These are phyloP conservation scores for Adelphocoris suturalis DNA, from an alignment of 2,888 invertebrate species.

Conservation along the genomic window DNA sequence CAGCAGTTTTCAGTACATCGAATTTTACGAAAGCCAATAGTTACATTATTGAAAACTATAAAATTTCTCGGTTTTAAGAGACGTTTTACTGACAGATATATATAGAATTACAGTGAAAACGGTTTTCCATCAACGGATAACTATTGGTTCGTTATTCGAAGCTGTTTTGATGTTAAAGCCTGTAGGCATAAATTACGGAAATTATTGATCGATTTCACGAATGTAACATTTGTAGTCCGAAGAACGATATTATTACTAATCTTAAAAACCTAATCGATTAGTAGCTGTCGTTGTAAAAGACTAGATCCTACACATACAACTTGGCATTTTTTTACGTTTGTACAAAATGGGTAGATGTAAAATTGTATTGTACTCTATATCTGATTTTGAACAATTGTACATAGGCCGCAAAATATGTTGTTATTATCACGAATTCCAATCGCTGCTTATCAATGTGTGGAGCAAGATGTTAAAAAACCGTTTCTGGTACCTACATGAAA, in stretches of 20 bases:
- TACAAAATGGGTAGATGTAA: background rate
- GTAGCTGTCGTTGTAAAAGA: background rate
- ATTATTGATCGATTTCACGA: background rate
- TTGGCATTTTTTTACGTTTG: constrained; percentile 28
- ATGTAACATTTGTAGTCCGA: background rate
- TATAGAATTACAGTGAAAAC: no score
- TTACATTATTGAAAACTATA: no score
- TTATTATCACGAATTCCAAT: background rate
- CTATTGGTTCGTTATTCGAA: background rate
- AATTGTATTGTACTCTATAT: background rate
- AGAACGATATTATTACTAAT: background rate
- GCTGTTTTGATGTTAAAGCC: background rate
- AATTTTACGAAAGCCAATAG: no score
- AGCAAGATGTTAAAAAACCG: background rate
- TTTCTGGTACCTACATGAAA: background rate
- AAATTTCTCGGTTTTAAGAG: no score
- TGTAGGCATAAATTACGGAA: background rate
- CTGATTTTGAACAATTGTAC: background rate
- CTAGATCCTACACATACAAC: background rate
- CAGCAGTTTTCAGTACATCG: no score
- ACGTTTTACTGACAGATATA: no score
- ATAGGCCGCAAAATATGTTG: background rate
- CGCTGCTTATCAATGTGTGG: background rate
- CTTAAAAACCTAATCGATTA: background rate
- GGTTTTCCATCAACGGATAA: no score